Evolutionary conservation across 2,113 vertebrate species (phyloP), one percentile per base, ranked within the genome.

Genomic region (Gallinago paraguaiae): DNA sequence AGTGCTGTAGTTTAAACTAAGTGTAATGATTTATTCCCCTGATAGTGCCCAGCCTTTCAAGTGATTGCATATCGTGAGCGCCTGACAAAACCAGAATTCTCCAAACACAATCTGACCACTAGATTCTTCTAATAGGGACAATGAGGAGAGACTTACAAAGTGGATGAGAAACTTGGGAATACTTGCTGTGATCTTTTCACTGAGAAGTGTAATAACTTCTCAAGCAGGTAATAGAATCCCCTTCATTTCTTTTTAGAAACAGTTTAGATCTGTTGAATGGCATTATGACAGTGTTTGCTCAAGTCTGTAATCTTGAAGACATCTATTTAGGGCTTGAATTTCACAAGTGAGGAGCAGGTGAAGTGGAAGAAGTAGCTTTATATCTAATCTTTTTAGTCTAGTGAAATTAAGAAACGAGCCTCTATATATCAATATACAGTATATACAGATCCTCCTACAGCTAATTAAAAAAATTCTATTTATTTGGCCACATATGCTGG

Each of bases 11-110:
- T 45, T 81, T 23, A 9, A 43, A n/a, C 30, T 9, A 4, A 78
- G 7, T 1, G 24, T 25, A 2, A 5, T 37, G 31, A 45, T 33
- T 69, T 59, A 4, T 35, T 68, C 0, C 1, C 7, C 61, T 39
- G 2, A 0, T 5, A 4, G 61, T 5, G 30, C 17, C 50, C 23
- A 19, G 39, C 31, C 10, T 79, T 65, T 61, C 10, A 17, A 17
- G 57, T 5, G 39, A 3, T 50, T 2, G 0, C 5, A 2, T 53
- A 1, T 17, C 9, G 14, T 7, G 3, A 19, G 17, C 0, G 0
- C 33, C 64, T 63, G 68, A 6, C 13, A 53, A 68, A 94, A 41
- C 20, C 9, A 1, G 8, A 4, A 11, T 79, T 61, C 70, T 91
- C 43, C 51, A 24, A 33, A 53, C 14, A 4, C 11, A 7, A 25